A percentile compares a stretch with the other conserved stretches of the same genome.
Evolutionary conservation across 2,797 vertebrate genomes (phyloP).

Genomic region (Podarcis siculus): DNA sequence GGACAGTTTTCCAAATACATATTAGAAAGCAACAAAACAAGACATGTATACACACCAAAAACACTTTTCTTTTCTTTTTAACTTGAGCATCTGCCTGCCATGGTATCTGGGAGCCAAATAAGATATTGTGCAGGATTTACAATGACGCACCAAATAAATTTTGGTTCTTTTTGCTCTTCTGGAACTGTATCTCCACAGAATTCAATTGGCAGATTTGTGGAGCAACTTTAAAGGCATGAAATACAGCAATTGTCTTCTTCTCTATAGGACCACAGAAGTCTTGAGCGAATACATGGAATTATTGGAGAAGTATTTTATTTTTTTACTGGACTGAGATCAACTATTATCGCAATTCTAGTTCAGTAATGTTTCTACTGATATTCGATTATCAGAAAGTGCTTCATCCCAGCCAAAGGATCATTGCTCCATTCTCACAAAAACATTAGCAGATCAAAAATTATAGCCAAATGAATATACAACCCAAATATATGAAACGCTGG

Average conservation of each 20-base stretch:
- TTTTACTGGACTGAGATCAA: neutral
- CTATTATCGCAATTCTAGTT: neutral
- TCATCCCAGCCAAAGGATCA: neutral
- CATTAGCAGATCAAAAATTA: neutral
- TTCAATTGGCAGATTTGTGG: slow-evolving; percentile 24
- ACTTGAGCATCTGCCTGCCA: slow-evolving; percentile 41
- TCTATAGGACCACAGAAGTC: neutral
- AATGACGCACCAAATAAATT: accelerated
- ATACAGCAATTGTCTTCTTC: neutral
- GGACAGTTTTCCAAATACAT: slow-evolving; percentile 65
- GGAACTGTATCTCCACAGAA: slow-evolving; percentile 13
- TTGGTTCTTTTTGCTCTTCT: neutral
- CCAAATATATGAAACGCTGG: neutral
- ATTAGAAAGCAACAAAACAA: slow-evolving; percentile 51
- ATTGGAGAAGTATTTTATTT: neutral
- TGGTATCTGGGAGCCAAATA: slow-evolving; percentile 1
- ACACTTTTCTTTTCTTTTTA: slow-evolving; percentile 2
- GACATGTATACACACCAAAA: slow-evolving; percentile 54
- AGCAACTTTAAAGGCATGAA: slow-evolving; percentile 26
- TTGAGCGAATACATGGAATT: neutral
- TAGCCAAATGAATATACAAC: neutral
- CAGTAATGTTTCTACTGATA: neutral
- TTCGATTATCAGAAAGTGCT: neutral
- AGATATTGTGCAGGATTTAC: slow-evolving; percentile 32
- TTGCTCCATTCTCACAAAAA: neutral